Conservation (phyloP, 2,797 vertebrate species). For the Dryobates pubescens region DNA sequence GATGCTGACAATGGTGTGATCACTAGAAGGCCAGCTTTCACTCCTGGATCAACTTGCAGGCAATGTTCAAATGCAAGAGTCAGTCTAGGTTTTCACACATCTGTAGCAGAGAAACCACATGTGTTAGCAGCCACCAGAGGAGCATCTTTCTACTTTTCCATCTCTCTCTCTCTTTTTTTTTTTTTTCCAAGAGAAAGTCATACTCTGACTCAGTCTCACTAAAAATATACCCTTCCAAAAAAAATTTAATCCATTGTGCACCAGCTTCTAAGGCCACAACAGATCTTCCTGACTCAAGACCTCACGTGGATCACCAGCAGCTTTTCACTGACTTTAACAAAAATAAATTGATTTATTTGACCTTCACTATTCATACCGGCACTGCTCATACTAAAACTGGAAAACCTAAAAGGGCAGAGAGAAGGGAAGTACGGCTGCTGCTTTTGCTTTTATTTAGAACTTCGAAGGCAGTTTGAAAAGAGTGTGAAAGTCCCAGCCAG, state of each 20-base stretch:
- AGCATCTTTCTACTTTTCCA: neutral
- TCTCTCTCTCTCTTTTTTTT: neutral
- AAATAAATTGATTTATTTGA: neutral
- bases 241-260: neutral
- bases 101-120: neutral
- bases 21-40: neutral
- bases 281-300: neutral
- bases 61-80: neutral
- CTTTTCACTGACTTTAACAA: neutral
- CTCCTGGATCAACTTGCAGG: neutral
- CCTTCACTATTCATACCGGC: neutral
- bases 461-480: neutral
- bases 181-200: neutral
- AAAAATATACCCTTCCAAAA: constrained; percentile 3
- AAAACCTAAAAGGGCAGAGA: neutral
- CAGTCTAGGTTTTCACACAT: neutral
- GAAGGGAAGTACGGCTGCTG: neutral
- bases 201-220: neutral
- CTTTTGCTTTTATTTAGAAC: neutral
- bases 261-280: neutral
- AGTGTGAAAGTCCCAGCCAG: neutral
- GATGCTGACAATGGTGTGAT: neutral
- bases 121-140: neutral
- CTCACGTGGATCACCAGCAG: neutral
- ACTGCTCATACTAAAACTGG: neutral